phyloP scores from a whole-genome alignment of 2,888 invertebrate genomes.

The Labia minor region DNA sequence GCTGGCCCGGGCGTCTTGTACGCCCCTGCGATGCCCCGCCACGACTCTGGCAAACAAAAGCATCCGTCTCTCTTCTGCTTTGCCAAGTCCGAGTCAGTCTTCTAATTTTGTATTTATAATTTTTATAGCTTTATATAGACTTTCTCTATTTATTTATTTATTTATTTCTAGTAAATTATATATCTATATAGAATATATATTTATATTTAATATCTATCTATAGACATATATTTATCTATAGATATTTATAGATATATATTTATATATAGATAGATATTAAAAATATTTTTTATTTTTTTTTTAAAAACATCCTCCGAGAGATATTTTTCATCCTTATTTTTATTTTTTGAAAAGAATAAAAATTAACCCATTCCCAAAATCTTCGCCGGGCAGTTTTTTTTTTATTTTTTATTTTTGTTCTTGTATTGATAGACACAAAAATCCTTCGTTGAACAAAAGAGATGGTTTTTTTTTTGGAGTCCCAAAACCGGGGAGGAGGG shows the following conservation, averaged over 20 bases:
- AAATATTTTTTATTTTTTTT: constrained; percentile 17
- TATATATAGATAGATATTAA: constrained; percentile 9
- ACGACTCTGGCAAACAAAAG: constrained; percentile 14
- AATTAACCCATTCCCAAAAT: not conserved
- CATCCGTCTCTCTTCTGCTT: constrained; percentile 16
- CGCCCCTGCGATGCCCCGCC: constrained; percentile 16
- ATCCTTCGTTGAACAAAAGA: constrained; percentile 13
- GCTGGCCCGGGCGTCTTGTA: constrained; percentile 8
- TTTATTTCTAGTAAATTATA: constrained; percentile 19
- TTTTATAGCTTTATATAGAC: constrained; percentile 16
- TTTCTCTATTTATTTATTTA: constrained; percentile 19
- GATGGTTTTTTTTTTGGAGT: not conserved
- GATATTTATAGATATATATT: not conserved
- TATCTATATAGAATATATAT: constrained; percentile 17
- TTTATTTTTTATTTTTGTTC: no score
- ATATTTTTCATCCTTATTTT: constrained; percentile 18
- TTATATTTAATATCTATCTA: constrained; percentile 3
- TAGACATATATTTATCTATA: constrained; percentile 19
- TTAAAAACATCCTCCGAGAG: constrained; percentile 22
- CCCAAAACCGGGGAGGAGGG: not conserved
- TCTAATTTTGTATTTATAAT: constrained; percentile 18
- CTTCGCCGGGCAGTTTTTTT: not conserved
- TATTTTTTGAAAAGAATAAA: not conserved
- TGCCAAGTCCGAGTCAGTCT: constrained; percentile 16
- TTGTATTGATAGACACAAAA: not conserved